Percentiles rank a stretch among this genome's conserved stretches.
Evolutionary conservation across 92 coral and sea anemone genomes (phyloP).

Genomic region (Montipora capitata): DNA sequence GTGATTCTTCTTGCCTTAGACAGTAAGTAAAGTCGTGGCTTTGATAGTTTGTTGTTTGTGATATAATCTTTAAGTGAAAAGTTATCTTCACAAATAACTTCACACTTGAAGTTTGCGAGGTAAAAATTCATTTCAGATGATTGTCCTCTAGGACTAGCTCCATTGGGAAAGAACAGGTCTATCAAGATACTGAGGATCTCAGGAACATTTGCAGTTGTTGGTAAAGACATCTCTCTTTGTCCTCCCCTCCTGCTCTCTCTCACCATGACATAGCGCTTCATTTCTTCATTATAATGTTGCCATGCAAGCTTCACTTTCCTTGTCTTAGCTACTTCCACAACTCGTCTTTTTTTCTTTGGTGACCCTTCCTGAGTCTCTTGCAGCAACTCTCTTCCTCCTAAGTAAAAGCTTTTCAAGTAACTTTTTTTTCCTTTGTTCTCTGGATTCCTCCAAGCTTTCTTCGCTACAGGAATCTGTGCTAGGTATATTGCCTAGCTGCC

Average conservation of each 20-base stretch:
- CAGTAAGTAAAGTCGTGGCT: conserved; percentile 22
- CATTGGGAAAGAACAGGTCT: conserved; percentile 47
- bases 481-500: conserved; percentile 27
- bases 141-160: conserved; percentile 16
- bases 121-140: conserved; percentile 45
- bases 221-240: conserved; percentile 20
- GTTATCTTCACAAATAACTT: conserved; percentile 12
- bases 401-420: conserved; percentile 41
- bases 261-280: too few species aligned
- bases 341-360: conserved; percentile 34
- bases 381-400: too few species aligned
- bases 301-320: conserved; percentile 55
- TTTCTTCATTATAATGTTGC: conserved; percentile 45
- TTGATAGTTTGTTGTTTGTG: conserved; percentile 18
- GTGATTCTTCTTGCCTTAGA: conserved; percentile 7
- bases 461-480: not conserved
- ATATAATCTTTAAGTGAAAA: conserved; percentile 29
- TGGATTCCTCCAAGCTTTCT: conserved; percentile 5
- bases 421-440: conserved; percentile 40
- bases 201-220: not conserved
- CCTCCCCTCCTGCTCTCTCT: too few species aligned
- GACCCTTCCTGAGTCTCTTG: conserved; percentile 15
- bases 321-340: conserved; percentile 37
- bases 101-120: conserved; percentile 32
- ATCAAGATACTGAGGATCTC: conserved; percentile 24